These are phyloP conservation scores for Hydrozoanthus gracilis DNA, from an alignment of 92 coral and sea anemone species.

Conservation along the genomic window DNA sequence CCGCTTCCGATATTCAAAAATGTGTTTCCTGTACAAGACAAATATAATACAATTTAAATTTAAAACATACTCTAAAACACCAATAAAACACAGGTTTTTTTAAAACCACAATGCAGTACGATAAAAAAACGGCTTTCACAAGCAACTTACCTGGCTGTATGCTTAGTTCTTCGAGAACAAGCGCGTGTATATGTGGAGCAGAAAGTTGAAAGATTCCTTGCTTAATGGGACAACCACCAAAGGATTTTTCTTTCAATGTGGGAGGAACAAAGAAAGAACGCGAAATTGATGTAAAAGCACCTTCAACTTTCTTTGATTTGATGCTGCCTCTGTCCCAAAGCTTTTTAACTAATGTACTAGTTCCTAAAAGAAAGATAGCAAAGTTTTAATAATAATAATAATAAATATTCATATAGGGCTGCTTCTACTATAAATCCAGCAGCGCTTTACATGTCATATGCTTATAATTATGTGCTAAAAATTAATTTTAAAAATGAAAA, in stretches of 20 bases:
- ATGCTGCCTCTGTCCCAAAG: constrained; percentile 81
- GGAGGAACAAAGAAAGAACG: constrained; percentile 89
- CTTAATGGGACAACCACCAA: constrained; percentile 80
- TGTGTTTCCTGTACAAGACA: no score
- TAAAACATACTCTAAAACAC: no score
- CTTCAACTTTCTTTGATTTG: constrained; percentile 81
- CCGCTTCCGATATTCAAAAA: no score
- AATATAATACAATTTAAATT: no score
- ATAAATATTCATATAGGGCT: no score
- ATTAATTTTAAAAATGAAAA: no score
- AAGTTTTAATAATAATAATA: no score
- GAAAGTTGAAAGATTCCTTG: constrained; percentile 89
- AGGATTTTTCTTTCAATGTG: constrained; percentile 81
- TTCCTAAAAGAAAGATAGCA: constrained; percentile 14
- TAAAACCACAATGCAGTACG: neutral
- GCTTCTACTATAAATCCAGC: no score
- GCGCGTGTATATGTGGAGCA: constrained; percentile 97
- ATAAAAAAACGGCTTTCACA: neutral
- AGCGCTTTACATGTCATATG: no score
- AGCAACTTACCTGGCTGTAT: constrained; percentile 81
- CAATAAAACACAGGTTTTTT: neutral
- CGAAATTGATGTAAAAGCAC: constrained; percentile 85
- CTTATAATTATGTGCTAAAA: no score
- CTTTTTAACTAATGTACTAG: constrained; percentile 80
- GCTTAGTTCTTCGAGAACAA: constrained; percentile 88